These are phyloP conservation scores for Eudorcas thomsonii DNA, from an alignment of 2,113 vertebrate genomes.

Conservation along the genomic window DNA sequence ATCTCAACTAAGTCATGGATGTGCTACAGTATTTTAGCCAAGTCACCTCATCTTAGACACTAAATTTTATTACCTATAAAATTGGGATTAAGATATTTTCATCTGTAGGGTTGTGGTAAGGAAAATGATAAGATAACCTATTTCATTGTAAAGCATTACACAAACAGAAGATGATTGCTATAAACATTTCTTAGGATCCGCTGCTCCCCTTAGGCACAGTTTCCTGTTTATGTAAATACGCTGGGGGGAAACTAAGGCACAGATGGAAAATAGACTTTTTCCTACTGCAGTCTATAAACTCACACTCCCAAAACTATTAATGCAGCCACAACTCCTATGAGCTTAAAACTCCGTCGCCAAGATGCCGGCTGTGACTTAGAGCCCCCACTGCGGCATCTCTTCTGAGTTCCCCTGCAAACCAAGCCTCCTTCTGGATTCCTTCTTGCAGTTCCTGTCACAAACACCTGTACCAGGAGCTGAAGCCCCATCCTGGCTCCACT, in stretches of 20 bases:
- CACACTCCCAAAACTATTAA: not conserved
- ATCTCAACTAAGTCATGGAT: not conserved
- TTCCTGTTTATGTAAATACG: not conserved
- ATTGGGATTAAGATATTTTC: not conserved
- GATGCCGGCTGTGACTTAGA: not conserved
- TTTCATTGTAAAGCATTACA: not conserved
- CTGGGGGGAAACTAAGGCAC: slow-evolving; percentile 57
- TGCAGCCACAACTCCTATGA: not conserved
- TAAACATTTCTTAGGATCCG: not conserved
- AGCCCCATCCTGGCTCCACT: not conserved
- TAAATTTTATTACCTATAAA: not conserved
- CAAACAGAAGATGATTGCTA: not conserved
- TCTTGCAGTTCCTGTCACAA: not conserved
- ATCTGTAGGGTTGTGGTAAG: not conserved
- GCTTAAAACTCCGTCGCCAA: not conserved
- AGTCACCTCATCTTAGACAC: not conserved
- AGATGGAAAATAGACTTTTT: slow-evolving; percentile 46
- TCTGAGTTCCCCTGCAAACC: not conserved
- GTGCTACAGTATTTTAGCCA: not conserved
- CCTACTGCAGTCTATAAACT: not conserved
- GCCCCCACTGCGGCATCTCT: not conserved
- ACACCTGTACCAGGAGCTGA: not conserved
- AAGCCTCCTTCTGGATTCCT: not conserved
- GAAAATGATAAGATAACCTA: not conserved
- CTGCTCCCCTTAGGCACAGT: not conserved